These are phyloP conservation scores for Pipra filicauda DNA, from an alignment of 2,113 vertebrate species.

Conservation along the genomic window DNA sequence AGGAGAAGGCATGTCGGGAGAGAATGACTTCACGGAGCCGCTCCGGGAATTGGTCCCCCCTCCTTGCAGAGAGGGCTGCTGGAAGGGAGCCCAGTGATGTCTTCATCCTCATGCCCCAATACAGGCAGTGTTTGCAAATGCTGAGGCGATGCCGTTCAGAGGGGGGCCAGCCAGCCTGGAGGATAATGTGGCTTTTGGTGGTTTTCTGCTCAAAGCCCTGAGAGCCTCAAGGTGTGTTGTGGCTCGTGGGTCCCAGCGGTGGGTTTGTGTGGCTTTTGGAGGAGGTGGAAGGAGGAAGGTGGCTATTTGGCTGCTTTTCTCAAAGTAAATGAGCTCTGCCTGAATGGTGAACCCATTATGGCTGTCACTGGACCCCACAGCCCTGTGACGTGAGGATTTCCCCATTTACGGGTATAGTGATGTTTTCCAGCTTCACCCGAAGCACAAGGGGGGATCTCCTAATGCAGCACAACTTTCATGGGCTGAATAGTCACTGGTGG, in stretches of 20 bases:
- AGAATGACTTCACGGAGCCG: neutral
- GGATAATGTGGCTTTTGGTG: neutral
- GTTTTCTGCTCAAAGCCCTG: neutral
- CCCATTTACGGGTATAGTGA: neutral
- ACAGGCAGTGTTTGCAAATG: neutral
- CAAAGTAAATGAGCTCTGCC: neutral
- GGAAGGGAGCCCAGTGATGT: slow-evolving; percentile 26
- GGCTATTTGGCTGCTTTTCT: neutral
- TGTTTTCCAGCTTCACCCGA: neutral
- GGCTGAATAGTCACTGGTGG: neutral
- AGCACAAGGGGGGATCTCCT: neutral
- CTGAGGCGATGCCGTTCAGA: neutral
- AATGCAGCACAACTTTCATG: neutral
- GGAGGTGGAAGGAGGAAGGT: neutral
- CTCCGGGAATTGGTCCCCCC: neutral
- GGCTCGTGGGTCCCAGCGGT: neutral
- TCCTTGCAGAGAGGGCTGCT: neutral
- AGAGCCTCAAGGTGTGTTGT: neutral
- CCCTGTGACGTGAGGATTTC: neutral
- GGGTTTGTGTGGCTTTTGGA: neutral
- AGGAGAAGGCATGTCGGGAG: neutral
- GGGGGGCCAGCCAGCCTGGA: neutral
- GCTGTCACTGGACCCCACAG: neutral
- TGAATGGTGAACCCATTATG: accelerated
- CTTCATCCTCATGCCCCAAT: slow-evolving; percentile 29